These are phyloP conservation scores for Polietes domitor DNA, from an alignment of 2,888 invertebrate genomes.

Conservation along the genomic window DNA sequence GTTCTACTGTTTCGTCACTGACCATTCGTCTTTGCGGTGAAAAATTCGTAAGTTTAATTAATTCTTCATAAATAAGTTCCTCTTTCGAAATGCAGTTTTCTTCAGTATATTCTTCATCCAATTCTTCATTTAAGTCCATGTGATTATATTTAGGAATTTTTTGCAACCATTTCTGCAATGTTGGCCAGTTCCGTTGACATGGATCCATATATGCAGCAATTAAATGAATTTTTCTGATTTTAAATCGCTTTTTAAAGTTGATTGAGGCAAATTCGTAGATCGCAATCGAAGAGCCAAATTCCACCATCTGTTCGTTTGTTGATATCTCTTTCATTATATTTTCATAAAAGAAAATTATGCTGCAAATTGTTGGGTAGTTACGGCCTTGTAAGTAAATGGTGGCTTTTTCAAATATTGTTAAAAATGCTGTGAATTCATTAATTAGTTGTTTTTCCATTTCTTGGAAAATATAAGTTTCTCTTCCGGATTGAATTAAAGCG, in stretches of 20 bases:
- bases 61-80: constrained; percentile 18
- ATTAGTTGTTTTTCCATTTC: constrained; percentile 19
- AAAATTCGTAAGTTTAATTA: neutral
- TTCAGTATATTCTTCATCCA: neutral
- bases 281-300: no score
- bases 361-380: constrained; percentile 26
- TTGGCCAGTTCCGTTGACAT: constrained; percentile 17
- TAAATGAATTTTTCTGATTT: neutral
- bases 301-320: no score
- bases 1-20: neutral
- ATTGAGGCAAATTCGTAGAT: no score
- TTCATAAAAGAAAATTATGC: constrained; percentile 1
- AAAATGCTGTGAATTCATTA: constrained; percentile 8
- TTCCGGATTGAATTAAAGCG: constrained; percentile 29
- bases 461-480: constrained; percentile 6
- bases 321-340: neutral
- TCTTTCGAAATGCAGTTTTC: neutral
- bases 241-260: neutral
- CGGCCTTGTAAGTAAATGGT: constrained; percentile 31
- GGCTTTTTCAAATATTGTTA: constrained; percentile 30
- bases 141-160: neutral
- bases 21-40: neutral
- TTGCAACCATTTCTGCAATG: constrained; percentile 18
- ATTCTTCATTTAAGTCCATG: constrained; percentile 2
- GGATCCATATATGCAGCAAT: constrained; percentile 31